Evolutionary conservation across 2,888 invertebrate genomes (phyloP).

Genomic region (Tachina lurida): DNA sequence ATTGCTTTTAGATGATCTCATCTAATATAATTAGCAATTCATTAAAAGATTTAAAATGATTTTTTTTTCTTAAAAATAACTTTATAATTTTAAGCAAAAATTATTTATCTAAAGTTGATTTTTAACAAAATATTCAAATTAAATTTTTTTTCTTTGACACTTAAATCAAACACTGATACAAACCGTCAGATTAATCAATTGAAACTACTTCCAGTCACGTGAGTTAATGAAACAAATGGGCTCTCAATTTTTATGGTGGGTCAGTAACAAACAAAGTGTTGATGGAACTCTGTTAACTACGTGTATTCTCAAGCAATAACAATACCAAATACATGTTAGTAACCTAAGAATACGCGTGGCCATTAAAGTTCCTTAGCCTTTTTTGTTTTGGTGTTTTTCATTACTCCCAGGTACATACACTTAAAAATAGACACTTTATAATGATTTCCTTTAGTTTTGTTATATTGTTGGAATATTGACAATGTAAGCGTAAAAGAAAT

Average conservation of each 20-base stretch:
- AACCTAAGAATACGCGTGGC: conserved; percentile 99
- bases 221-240: neutral
- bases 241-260: neutral
- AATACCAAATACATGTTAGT: conserved; percentile 97
- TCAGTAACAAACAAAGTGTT: conserved; percentile 72
- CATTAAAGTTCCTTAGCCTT: conserved; percentile 87
- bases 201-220: neutral
- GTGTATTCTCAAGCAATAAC: conserved; percentile 99
- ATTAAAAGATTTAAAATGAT: conserved; percentile 18
- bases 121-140: conserved; percentile 46
- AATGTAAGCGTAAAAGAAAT: neutral
- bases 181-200: neutral
- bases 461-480: neutral
- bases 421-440: neutral
- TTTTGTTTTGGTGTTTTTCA: neutral
- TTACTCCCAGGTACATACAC: neutral
- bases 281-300: conserved; percentile 92
- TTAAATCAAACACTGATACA: conserved; percentile 20
- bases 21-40: neutral
- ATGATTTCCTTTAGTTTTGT: neutral
- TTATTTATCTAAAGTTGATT: conserved; percentile 14
- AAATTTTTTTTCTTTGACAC: conserved; percentile 10
- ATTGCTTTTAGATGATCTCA: too few species aligned
- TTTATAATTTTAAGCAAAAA: neutral
- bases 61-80: conserved; percentile 51